Conservation (phyloP, 2,888 invertebrate genomes). For the Ophioninae sp. region DNA sequence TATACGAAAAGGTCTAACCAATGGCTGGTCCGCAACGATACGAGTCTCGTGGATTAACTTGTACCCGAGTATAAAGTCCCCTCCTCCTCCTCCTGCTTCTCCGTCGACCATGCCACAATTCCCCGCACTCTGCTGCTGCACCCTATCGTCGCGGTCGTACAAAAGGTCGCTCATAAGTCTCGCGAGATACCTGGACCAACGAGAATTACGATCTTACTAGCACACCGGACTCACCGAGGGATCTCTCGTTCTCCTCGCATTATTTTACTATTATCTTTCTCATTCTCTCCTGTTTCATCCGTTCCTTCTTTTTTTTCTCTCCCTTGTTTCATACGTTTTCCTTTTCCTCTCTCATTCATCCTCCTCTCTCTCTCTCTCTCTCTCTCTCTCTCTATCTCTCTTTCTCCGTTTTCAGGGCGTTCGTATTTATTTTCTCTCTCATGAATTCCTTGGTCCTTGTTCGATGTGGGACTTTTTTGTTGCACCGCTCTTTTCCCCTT, state of each 20-base stretch:
- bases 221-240: slow-evolving; percentile 64
- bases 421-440: slow-evolving; percentile 58
- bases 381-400: slow-evolving; percentile 59
- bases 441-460: slow-evolving; percentile 25
- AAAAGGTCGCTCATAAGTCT: slow-evolving; percentile 76
- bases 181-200: slow-evolving; percentile 75
- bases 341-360: slow-evolving; percentile 57
- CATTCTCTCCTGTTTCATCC: slow-evolving; percentile 58
- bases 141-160: slow-evolving; percentile 70
- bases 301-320: slow-evolving; percentile 40
- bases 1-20: slow-evolving; percentile 39
- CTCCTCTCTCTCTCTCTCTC: slow-evolving; percentile 56
- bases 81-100: slow-evolving; percentile 24
- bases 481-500: slow-evolving; percentile 51
- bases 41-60: slow-evolving; percentile 75
- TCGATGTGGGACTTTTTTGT: slow-evolving; percentile 52
- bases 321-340: slow-evolving; percentile 1
- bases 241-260: slow-evolving; percentile 63
- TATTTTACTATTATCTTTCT: slow-evolving; percentile 66
- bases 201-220: slow-evolving; percentile 78
- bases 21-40: slow-evolving; percentile 56
- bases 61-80: slow-evolving; percentile 73
- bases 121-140: slow-evolving; percentile 44
- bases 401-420: slow-evolving; percentile 44
- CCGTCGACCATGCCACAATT: slow-evolving; percentile 41